Percentiles rank a stretch among this genome's conserved stretches.
Conservation (phyloP, 2,888 invertebrate species). For the Tachina lurida region DNA sequence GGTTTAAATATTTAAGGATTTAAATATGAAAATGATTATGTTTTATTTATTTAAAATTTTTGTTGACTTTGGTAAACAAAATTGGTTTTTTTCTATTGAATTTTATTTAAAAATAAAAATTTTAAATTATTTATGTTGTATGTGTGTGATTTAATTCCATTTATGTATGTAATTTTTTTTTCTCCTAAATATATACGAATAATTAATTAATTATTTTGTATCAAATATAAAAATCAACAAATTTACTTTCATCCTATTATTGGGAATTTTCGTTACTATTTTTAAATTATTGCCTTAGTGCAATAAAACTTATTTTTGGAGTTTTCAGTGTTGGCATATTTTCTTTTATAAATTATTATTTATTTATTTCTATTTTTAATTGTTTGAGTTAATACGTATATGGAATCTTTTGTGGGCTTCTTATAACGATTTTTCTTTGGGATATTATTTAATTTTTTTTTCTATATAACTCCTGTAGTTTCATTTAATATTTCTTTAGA, state of each 20-base stretch:
- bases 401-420: constrained; percentile 48
- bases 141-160: constrained; percentile 23
- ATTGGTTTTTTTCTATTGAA: not conserved
- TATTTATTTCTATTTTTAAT: constrained; percentile 8
- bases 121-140: constrained; percentile 41
- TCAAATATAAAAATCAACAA: constrained; percentile 84
- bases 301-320: constrained; percentile 40
- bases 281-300: constrained; percentile 37
- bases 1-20: not conserved
- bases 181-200: constrained; percentile 70
- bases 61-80: constrained; percentile 36
- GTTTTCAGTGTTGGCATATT: constrained; percentile 55
- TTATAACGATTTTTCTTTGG: constrained; percentile 67
- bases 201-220: constrained; percentile 78
- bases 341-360: constrained; percentile 54
- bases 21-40: constrained; percentile 29
- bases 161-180: constrained; percentile 27
- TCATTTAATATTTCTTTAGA: constrained; percentile 57
- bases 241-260: constrained; percentile 72
- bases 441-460: constrained; percentile 44
- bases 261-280: constrained; percentile 43
- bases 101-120: constrained; percentile 17
- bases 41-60: constrained; percentile 29
- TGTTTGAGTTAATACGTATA: constrained; percentile 53
- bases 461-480: constrained; percentile 57